A percentile compares a stretch with the other conserved stretches of the same genome.
Conservation (phyloP, 2,797 vertebrate genomes). For the Schizopygopsis malacanthus region DNA sequence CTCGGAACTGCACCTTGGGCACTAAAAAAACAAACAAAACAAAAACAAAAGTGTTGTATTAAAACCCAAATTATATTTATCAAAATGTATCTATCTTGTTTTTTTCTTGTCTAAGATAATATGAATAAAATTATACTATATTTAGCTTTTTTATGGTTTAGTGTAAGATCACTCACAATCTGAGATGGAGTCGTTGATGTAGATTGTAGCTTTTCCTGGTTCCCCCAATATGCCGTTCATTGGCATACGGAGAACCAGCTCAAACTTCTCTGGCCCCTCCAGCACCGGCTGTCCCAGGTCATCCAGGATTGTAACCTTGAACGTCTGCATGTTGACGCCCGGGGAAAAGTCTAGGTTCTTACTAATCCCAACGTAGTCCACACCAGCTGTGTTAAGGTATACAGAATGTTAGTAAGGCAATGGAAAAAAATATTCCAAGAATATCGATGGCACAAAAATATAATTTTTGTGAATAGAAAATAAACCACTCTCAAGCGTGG, state of each 20-base stretch:
- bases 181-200: conserved; percentile 90
- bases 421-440: conserved; percentile 23
- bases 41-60: conserved; percentile 15
- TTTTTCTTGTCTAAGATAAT: not conserved
- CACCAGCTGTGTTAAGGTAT: conserved; percentile 80
- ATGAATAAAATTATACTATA: not conserved
- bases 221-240: conserved; percentile 89
- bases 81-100: not conserved
- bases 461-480: too few relatives aligned
- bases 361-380: conserved; percentile 95
- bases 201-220: conserved; percentile 83
- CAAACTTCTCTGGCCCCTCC: conserved; percentile 91
- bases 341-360: conserved; percentile 91
- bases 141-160: not conserved
- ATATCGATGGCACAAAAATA: not conserved
- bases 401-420: conserved; percentile 51
- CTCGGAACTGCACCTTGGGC: conserved; percentile 92
- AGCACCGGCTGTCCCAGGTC: conserved; percentile 90
- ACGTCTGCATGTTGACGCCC: conserved; percentile 88
- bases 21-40: conserved; percentile 72
- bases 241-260: conserved; percentile 91
- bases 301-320: conserved; percentile 88
- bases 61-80: not conserved
- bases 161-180: conserved; percentile 83
- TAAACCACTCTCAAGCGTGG: not conserved